Evolutionary conservation across 2,888 invertebrate genomes (phyloP).

Genomic region (Melieria crassipennis): DNA sequence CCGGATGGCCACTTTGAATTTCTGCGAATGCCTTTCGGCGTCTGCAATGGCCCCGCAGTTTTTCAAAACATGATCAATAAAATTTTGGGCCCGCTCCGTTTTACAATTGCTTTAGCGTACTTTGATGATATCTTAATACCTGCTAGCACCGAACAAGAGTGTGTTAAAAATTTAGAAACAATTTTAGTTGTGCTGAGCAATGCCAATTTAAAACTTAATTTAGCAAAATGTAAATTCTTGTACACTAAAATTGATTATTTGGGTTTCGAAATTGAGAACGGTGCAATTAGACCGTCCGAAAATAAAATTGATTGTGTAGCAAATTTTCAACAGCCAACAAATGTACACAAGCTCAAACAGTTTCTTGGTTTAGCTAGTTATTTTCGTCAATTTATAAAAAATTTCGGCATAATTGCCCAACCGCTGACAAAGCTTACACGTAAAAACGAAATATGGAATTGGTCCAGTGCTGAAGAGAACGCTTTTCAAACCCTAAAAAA

Average conservation of each 20-base stretch:
- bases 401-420: constrained; percentile 1
- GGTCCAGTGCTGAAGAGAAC: constrained; percentile 10
- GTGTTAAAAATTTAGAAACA: too few species aligned
- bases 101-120: background rate
- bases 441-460: background rate
- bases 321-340: background rate
- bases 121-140: constrained; percentile 34
- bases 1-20: too few species aligned
- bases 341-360: background rate
- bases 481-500: constrained; percentile 19
- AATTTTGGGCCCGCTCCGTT: constrained; percentile 38
- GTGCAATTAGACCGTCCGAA: background rate
- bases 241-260: too few species aligned
- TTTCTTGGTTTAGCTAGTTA: background rate
- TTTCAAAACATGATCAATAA: background rate
- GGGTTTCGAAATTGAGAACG: too few species aligned
- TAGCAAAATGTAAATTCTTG: too few species aligned
- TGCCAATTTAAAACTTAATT: too few species aligned
- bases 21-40: too few species aligned
- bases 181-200: too few species aligned
- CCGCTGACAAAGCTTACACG: constrained; percentile 1
- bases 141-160: background rate
- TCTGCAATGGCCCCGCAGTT: too few species aligned
- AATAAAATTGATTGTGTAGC: constrained; percentile 5
- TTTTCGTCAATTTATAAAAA: background rate